Evolutionary conservation across 2,797 vertebrate genomes (phyloP).

Genomic region (Aselliscus stoliczkanus): DNA sequence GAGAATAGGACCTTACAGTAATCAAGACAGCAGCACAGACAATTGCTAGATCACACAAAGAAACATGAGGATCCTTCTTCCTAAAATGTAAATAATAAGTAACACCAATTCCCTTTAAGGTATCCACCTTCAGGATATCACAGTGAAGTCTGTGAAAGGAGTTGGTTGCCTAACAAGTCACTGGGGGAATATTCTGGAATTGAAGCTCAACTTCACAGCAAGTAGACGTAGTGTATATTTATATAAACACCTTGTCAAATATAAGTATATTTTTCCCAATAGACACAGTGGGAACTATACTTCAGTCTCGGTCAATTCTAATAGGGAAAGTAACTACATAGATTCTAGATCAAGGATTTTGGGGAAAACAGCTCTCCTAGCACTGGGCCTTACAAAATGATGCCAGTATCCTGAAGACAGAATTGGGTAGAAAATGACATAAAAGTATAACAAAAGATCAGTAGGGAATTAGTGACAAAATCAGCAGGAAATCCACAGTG

Average conservation of each 20-base stretch:
- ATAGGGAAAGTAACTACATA: slow-evolving; percentile 24
- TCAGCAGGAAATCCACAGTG: slow-evolving; percentile 70
- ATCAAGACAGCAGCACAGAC: slow-evolving; percentile 4
- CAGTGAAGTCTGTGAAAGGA: slow-evolving; percentile 44
- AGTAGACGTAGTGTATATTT: not conserved
- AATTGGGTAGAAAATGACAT: slow-evolving; percentile 72
- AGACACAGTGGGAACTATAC: not conserved
- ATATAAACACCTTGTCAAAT: slow-evolving; percentile 53
- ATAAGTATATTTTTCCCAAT: not conserved
- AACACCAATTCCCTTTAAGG: not conserved
- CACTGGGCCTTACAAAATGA: slow-evolving; percentile 45
- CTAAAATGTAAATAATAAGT: slow-evolving; percentile 12
- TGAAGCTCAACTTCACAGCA: slow-evolving; percentile 11
- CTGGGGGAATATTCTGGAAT: slow-evolving; percentile 18
- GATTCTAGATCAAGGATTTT: slow-evolving; percentile 29
- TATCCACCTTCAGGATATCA: slow-evolving; percentile 9
- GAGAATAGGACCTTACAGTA: slow-evolving; percentile 5
- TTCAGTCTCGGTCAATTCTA: not conserved
- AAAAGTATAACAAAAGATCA: slow-evolving; percentile 70
- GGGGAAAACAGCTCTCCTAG: not conserved
- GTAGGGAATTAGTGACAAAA: slow-evolving; percentile 73
- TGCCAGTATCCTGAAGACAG: slow-evolving; percentile 52
- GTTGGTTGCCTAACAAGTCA: slow-evolving; percentile 28
- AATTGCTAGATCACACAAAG: not conserved
- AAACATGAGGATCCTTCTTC: not conserved